A percentile compares a stretch with the other conserved stretches of the same genome.
phyloP scores from a whole-genome alignment of 2,113 vertebrate species.

The Isichthys henryi region DNA sequence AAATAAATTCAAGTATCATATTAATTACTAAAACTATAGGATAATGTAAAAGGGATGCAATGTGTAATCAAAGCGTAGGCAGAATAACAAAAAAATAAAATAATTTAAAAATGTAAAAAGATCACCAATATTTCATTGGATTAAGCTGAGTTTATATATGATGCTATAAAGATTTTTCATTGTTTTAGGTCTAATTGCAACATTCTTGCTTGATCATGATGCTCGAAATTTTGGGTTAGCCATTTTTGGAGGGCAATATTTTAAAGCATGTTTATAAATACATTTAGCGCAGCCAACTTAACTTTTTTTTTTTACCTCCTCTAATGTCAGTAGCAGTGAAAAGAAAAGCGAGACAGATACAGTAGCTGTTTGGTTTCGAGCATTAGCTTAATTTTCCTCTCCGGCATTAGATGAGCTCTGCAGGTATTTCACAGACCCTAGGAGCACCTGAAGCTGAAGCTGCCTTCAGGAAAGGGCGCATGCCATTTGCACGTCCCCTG shows the following conservation, averaged over 20 bases:
- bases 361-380: not conserved
- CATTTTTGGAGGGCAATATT: not conserved
- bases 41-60: not conserved
- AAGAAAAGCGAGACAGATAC: not conserved
- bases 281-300: not conserved
- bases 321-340: not conserved
- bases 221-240: not conserved
- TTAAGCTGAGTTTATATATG: not conserved
- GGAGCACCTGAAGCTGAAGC: not conserved
- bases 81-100: not conserved
- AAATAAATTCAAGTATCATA: not conserved
- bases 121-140: not conserved
- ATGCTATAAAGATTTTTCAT: not conserved
- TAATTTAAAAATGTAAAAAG: not conserved
- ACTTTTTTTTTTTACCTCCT: not conserved
- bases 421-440: not conserved
- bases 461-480: not conserved
- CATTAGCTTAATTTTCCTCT: not conserved
- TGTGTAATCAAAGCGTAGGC: not conserved
- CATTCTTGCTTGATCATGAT: not conserved
- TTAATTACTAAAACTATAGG: not conserved
- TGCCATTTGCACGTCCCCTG: not conserved
- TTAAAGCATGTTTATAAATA: not conserved
- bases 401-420: not conserved
- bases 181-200: not conserved